Conservation (phyloP, 2,113 vertebrate genomes). For the Butorides virescens region DNA sequence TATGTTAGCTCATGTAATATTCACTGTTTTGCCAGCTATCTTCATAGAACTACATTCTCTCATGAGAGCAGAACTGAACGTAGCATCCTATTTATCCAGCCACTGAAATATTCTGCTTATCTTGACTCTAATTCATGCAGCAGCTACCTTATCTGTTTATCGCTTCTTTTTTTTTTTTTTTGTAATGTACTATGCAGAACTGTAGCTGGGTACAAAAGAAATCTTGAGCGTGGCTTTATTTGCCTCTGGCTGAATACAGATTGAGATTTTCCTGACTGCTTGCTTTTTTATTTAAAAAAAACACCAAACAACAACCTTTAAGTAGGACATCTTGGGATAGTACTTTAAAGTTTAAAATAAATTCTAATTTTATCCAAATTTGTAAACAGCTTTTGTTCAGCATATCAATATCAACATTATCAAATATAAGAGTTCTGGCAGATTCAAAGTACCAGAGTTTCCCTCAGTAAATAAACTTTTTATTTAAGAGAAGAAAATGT, state of each 20-base stretch:
- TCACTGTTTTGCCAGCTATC: not conserved
- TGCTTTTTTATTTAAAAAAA: not conserved
- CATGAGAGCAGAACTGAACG: not conserved
- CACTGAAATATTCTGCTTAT: slow-evolving; percentile 3
- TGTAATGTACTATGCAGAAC: not conserved
- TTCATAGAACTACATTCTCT: not conserved
- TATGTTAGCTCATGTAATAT: slow-evolving; percentile 25
- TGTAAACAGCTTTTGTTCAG: not conserved
- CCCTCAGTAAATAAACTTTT: not conserved
- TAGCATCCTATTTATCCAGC: not conserved
- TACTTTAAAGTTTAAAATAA: not conserved
- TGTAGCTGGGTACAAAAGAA: not conserved
- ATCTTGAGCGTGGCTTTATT: not conserved
- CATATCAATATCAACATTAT: not conserved
- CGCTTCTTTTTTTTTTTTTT: not conserved
- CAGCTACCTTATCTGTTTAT: not conserved
- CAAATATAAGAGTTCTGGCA: not conserved
- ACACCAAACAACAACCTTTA: not conserved
- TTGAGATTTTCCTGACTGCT: not conserved
- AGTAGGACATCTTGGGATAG: not conserved
- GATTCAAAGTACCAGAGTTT: not conserved
- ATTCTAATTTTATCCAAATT: not conserved
- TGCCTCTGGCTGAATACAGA: not conserved
- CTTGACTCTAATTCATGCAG: not conserved
- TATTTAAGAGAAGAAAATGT: not conserved